Base-by-base conservation (phyloP, 1,140 invertebrate genomes). In the Camponotus vicinus region DNA sequence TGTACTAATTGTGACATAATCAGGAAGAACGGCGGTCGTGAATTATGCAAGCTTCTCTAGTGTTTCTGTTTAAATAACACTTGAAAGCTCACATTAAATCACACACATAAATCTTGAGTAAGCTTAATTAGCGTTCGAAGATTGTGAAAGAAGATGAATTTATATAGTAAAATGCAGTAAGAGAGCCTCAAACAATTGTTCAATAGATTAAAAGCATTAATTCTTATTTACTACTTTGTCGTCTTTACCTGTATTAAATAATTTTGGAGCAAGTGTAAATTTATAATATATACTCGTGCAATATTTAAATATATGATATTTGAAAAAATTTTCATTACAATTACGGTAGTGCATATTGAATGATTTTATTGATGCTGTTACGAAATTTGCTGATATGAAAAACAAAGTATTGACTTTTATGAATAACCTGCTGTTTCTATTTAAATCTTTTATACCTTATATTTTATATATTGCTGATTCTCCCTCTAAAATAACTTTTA, bases 31-130 rank as follows among this genome's bases (percentile, higher is more conserved):
- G 78, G 84, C n/a, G 64, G 37, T 67, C 64, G 73, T 89, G 82
- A 92, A 91, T 93, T 91, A 92, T 88, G 75, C 80, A 82, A 45
- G 42, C 73, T 85, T 85, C 90, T 76, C 69, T 27, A 21, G 76
- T 61, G 87, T 15, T 73, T 45, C 27, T 37, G 11, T 34, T 21
- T 11, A 42, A 8, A 49, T 49, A 37, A 49, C 13, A 52, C 57
- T 85, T 69, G 59, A 76, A 85, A 86, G 73, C 66, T 86, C 59
- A 37, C 8, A 15, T 70, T 57, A 27, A 27, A 8, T 7, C 13
- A 42, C 21, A 42, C 21, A 0, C 40, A 69, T 55, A 52, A 40
- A 61, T 61, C 40, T 76, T 42, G 8, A 27, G 9, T 6, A 8
- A 57, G 9, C 6, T 75, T 55, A 55, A 57, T 37, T n/a, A 11